These are phyloP conservation scores for Drymodes brunneopygia DNA, from an alignment of 2,113 vertebrate species.

Conservation along the genomic window DNA sequence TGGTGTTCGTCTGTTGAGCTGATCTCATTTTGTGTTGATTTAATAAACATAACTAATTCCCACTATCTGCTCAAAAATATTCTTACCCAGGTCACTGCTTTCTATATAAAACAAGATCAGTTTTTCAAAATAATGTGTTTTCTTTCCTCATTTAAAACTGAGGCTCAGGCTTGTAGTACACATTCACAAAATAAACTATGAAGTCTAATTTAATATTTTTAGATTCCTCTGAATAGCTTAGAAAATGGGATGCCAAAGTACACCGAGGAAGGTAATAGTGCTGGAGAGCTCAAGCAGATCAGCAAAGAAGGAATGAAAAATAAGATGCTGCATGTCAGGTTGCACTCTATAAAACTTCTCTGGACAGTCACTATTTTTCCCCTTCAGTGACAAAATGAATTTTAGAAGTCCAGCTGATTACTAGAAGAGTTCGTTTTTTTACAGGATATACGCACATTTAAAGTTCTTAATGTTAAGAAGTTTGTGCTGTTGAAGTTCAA, in stretches of 20 bases:
- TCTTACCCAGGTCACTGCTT: neutral
- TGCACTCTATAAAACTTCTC: neutral
- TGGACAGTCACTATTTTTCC: neutral
- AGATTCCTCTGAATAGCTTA: neutral
- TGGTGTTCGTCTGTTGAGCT: neutral
- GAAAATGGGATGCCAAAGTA: neutral
- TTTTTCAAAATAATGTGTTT: neutral
- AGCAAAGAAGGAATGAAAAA: neutral
- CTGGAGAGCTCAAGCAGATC: neutral
- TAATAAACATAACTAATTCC: neutral
- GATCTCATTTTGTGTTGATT: neutral
- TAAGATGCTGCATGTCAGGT: neutral
- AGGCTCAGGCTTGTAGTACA: neutral
- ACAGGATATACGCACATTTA: neutral
- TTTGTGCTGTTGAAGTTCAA: neutral
- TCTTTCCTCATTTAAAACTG: neutral
- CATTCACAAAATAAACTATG: neutral
- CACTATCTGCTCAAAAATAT: neutral
- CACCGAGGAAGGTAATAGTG: neutral
- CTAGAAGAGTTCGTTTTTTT: neutral
- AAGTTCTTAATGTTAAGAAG: neutral
- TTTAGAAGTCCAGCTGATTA: neutral
- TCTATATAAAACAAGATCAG: neutral
- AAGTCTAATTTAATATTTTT: neutral
- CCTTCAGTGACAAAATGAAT: neutral